These are phyloP conservation scores for Pachyseris speciosa DNA, from an alignment of 64 coral and sea anemone genomes.

Conservation along the genomic window DNA sequence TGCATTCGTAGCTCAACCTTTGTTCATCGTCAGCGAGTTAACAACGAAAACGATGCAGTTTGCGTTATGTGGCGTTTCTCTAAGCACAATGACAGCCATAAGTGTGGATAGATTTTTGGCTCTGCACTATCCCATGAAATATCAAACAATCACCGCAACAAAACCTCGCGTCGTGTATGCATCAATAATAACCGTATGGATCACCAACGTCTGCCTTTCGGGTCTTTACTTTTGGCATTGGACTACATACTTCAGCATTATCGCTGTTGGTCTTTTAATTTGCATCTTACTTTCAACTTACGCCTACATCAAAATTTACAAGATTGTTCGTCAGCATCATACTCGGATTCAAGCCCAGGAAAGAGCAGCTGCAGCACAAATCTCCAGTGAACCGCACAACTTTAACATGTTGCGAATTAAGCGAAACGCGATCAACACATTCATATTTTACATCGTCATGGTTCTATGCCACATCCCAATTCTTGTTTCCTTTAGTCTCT, in stretches of 20 bases:
- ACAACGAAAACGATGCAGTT: background rate
- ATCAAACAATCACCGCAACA: background rate
- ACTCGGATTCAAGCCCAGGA: conserved; percentile 15
- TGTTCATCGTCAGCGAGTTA: conserved; percentile 3
- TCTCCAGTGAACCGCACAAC: background rate
- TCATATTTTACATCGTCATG: conserved; percentile 31
- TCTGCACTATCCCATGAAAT: conserved; percentile 10
- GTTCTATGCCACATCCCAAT: conserved; percentile 20
- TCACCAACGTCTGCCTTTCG: background rate
- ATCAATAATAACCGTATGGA: background rate
- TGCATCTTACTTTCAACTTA: background rate
- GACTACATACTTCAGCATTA: background rate
- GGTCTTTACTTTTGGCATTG: background rate
- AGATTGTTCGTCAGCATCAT: background rate
- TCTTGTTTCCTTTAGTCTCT: background rate
- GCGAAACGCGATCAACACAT: background rate
- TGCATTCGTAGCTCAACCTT: conserved; percentile 32
- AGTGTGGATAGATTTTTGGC: conserved; percentile 45
- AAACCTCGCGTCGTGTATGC: background rate
- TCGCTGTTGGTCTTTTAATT: background rate
- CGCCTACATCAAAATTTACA: conserved; percentile 2
- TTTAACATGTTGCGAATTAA: background rate
- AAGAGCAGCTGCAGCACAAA: background rate
- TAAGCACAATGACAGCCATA: conserved; percentile 15
- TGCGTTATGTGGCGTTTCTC: conserved; percentile 1